Conservation (phyloP, 2,888 invertebrate species). For the Synanthedon andrenaeformis region DNA sequence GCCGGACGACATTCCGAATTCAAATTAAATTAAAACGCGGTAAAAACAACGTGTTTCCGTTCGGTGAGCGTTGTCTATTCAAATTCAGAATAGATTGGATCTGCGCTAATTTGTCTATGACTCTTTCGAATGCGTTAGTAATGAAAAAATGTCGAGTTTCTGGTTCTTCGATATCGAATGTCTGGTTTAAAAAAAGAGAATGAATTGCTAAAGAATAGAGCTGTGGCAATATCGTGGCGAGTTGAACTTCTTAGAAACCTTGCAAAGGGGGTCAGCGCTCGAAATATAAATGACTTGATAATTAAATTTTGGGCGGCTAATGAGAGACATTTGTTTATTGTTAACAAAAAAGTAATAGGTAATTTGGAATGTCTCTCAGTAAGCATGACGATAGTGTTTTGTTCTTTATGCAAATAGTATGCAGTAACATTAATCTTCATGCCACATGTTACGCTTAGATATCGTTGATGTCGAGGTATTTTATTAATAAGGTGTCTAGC, state of each 20-base stretch:
- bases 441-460: not conserved
- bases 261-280: conserved; percentile 17
- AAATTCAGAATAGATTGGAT: conserved; percentile 55
- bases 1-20: conserved; percentile 55
- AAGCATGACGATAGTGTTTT: conserved; percentile 23
- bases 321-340: conserved; percentile 33
- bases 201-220: conserved; percentile 6
- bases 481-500: too few species aligned
- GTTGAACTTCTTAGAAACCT: conserved; percentile 23
- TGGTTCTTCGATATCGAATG: conserved; percentile 8
- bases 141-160: conserved; percentile 14
- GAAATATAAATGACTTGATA: conserved; percentile 32
- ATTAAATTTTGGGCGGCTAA: conserved; percentile 40
- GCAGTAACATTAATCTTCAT: not conserved
- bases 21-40: conserved; percentile 66
- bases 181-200: conserved; percentile 12
- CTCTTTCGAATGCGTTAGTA: conserved; percentile 15
- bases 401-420: conserved; percentile 8
- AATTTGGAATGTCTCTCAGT: conserved; percentile 18
- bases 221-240: conserved; percentile 4
- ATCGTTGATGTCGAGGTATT: too few species aligned
- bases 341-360: conserved; percentile 22
- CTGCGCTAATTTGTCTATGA: conserved; percentile 67
- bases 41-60: conserved; percentile 65
- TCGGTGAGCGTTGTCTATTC: conserved; percentile 40